phyloP scores from a whole-genome alignment of 2,113 vertebrate species.

The Vicugna pacos region DNA sequence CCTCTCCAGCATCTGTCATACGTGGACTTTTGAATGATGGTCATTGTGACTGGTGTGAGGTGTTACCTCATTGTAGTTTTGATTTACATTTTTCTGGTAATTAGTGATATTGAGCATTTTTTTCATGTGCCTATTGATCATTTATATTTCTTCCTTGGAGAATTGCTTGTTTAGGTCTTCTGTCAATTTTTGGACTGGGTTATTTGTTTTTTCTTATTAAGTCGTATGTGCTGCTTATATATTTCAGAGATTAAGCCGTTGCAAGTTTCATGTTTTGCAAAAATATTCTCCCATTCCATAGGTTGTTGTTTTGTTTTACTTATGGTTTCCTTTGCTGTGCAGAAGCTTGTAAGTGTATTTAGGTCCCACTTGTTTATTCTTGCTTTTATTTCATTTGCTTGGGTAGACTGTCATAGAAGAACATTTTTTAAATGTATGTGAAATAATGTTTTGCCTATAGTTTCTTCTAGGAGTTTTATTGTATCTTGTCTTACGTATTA shows the following conservation, averaged over 20 bases:
- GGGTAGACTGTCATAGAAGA: no score
- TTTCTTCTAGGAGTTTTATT: not conserved
- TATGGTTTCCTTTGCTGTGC: not conserved
- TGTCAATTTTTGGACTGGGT: no score
- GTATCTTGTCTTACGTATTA: not conserved
- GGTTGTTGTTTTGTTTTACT: not conserved
- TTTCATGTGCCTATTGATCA: not conserved
- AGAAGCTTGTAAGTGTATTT: not conserved
- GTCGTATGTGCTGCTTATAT: not conserved
- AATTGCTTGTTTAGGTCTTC: not conserved
- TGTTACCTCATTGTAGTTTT: not conserved
- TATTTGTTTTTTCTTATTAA: not conserved
- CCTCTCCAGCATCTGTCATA: not conserved
- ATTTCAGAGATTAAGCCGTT: not conserved
- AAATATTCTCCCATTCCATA: not conserved
- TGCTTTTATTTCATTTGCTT: not conserved
- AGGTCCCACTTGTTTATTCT: not conserved
- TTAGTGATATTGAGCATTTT: not conserved
- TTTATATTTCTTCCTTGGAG: not conserved
- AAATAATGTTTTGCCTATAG: not conserved
- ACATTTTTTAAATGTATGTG: no score
- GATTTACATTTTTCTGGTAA: not conserved
- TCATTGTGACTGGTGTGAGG: not conserved
- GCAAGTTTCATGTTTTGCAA: not conserved
- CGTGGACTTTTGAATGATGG: not conserved